Base-by-base conservation (phyloP, 2,888 invertebrate genomes). In the Sesia apiformis region DNA sequence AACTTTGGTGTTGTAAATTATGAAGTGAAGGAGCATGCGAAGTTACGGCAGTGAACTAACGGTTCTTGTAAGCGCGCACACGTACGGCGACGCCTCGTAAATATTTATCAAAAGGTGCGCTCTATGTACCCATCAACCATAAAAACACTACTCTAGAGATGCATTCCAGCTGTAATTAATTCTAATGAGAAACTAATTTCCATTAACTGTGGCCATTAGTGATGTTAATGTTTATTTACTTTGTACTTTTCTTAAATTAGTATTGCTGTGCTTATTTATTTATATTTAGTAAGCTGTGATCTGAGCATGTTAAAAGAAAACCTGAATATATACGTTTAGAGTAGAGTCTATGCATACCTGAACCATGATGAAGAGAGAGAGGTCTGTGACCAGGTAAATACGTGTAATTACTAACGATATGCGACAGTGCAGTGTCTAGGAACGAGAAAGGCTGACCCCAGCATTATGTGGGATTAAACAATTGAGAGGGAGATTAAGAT, bases 21-120 rank as follows among this genome's bases (percentile, higher is more conserved):
- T 59, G 54, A 55, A 63, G 61, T 58, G 62, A 63, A 62, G 62
- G 63, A 65, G 60, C 57, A 57, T 55, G 56, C 59, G 57, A 62
- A 64, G 61, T 61, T 61, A 56, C 52, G 55, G 55, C 46, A 46
- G 55, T 54, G 52, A 58, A 52, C 55, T 49, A 54, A 56, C 60
- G n/a, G 23, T 61, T 51, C 43, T 65, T 64, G 56, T 57, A 49
- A 68, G 64, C 57, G 56, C 58, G 60, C 58, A 62, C 76, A 77
- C 78, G 78, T 74, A 68, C 61, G 55, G 7, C 62, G 64, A 69
- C 68, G 66, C 62, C 69, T 69, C 63, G 64, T 76, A 70, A 76
- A 81, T 81, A 81, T 76, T 75, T 74, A 81, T 74, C 57, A 61
- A 53, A 40, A 53, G 46, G 56, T 60, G 60, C 53, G 57, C 61